These are phyloP conservation scores for Bagarius yarrelli DNA, from an alignment of 2,113 vertebrate species.

Conservation along the genomic window DNA sequence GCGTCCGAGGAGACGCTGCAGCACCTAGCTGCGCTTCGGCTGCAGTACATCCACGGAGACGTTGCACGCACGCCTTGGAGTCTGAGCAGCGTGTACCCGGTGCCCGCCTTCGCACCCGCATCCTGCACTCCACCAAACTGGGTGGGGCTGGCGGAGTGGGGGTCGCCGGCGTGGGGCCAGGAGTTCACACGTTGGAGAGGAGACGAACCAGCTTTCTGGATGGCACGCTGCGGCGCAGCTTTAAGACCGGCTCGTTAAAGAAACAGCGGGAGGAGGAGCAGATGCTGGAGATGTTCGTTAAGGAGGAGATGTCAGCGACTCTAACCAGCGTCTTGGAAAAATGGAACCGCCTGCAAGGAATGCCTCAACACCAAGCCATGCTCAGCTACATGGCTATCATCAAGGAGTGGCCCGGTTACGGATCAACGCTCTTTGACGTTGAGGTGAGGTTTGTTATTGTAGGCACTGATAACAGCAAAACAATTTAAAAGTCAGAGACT, in stretches of 20 bases:
- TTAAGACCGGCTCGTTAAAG: slow-evolving; percentile 87
- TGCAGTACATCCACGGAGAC: slow-evolving; percentile 87
- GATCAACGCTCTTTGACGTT: slow-evolving; percentile 89
- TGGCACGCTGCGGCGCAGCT: slow-evolving; percentile 83
- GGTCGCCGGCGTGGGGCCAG: slow-evolving; percentile 53
- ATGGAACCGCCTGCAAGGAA: slow-evolving; percentile 84
- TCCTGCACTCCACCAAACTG: slow-evolving; percentile 83
- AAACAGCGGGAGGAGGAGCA: slow-evolving; percentile 92
- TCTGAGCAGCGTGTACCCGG: slow-evolving; percentile 83
- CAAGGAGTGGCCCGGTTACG: slow-evolving; percentile 90
- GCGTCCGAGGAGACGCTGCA: slow-evolving; percentile 87
- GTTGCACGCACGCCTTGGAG: slow-evolving; percentile 80
- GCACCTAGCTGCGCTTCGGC: slow-evolving; percentile 82
- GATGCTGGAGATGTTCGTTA: slow-evolving; percentile 94
- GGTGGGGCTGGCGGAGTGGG: slow-evolving; percentile 66
- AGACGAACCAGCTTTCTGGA: slow-evolving; percentile 87
- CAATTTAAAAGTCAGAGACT: not conserved
- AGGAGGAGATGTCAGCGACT: slow-evolving; percentile 89
- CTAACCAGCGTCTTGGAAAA: slow-evolving; percentile 85
- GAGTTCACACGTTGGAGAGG: slow-evolving; percentile 74
- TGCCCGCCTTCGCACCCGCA: slow-evolving; percentile 85
- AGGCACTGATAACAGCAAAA: not conserved
- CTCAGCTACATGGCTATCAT: slow-evolving; percentile 88
- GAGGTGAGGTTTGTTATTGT: slow-evolving; percentile 72
- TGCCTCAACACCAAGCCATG: slow-evolving; percentile 90